Evolutionary conservation across 2,113 vertebrate genomes (phyloP), one percentile per base, ranked within the genome.

Genomic region (Chamaetylas fuelleborni): DNA sequence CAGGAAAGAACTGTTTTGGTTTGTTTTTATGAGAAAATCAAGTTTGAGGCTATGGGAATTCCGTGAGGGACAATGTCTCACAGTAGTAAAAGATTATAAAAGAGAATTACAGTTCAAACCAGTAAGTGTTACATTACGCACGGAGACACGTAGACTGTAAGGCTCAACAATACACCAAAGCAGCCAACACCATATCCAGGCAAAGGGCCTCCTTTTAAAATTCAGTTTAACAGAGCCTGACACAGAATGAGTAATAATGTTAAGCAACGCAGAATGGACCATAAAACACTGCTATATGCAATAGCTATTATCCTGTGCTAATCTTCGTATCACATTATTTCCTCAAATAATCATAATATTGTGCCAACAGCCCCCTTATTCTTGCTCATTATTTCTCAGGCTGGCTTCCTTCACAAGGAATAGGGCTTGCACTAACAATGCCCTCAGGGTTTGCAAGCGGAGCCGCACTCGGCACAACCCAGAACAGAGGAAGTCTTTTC

Each of bases 81-180:
- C 90, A 96, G 95, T 94, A 96, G 92, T 95, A 88, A 92, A 97
- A 96, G 87, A 86, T 96, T 91, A 95, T 97, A 97, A 95, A 97
- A 88, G 83, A 23, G 96, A 97, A 96, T 95, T 97, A 93, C 61
- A 94, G 88, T 94, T 96, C 95, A 96, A 62, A 84, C 71, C 90
- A 95, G 92, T 93, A 95, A 95, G 95, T 51, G 74, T 82, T 82
- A 51, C 74, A 54, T 96, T 97, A 94, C 94, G 82, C 91, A 96
- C 25, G 2, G 93, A 93, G 81, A 90, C 87, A 94, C 38, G 12
- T 82, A 92, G 93, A 88, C 95, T 93, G 81, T 91, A 92, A 96
- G 93, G 95, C 95, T 96, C 78, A 93, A 89, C 87, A 96, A 89
- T 83, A 72, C 88, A 47, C 73, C 87, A 86, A 96, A 88, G 92